Conservation (phyloP, 2,888 invertebrate species). For the Ellobium chinense region DNA sequence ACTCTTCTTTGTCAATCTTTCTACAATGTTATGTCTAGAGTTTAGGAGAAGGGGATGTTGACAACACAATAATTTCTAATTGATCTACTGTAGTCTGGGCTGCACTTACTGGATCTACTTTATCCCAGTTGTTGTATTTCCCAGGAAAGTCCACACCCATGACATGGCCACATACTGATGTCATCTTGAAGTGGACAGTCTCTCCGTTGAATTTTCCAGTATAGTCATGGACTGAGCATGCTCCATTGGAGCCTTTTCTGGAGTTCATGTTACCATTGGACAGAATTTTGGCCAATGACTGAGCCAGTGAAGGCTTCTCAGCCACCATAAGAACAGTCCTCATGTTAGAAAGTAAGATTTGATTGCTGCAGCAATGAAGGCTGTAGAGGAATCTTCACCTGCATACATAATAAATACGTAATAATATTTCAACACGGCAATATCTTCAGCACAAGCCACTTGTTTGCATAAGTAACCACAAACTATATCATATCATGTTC, state of each 20-base stretch:
- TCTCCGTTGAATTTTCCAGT: constrained; percentile 79
- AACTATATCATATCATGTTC: no score
- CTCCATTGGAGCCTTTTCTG: constrained; percentile 92
- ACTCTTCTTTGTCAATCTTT: no score
- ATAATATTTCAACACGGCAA: no score
- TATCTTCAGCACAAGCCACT: no score
- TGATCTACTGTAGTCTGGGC: not conserved
- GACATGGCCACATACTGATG: constrained; percentile 99
- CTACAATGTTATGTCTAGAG: not conserved
- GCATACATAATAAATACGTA: no score
- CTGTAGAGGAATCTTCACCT: no score
- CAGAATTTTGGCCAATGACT: constrained; percentile 94
- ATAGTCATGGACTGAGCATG: constrained; percentile 97
- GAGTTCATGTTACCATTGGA: constrained; percentile 90
- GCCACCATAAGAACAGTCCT: constrained; percentile 92
- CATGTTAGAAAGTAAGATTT: no score
- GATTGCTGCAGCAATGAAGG: no score
- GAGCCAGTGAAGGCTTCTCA: constrained; percentile 98
- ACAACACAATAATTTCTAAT: not conserved
- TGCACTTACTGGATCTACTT: constrained; percentile 91
- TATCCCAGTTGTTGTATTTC: constrained; percentile 99
- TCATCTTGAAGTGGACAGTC: constrained; percentile 86
- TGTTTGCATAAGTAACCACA: no score
- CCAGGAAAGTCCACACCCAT: constrained; percentile 93
- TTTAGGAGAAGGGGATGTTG: no score